Conservation (phyloP, 2,113 vertebrate species). For the Thunnus maccoyii region DNA sequence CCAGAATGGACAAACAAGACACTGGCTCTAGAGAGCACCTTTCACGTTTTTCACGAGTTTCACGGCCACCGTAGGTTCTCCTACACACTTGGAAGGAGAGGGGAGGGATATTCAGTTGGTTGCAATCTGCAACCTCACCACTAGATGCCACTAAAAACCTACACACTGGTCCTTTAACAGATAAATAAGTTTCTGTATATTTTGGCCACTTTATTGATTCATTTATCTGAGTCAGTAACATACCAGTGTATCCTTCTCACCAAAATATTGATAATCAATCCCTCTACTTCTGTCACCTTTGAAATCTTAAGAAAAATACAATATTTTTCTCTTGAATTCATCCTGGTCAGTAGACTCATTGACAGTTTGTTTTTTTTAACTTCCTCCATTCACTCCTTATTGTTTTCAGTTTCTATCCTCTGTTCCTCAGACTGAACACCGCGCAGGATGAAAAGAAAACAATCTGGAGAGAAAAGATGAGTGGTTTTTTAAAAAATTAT, state of each 20-base stretch:
- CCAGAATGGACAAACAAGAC: too few relatives aligned
- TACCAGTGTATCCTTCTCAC: neutral
- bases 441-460: neutral
- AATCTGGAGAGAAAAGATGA: neutral
- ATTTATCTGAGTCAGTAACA: neutral
- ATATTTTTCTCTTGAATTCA: neutral
- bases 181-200: neutral
- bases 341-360: neutral
- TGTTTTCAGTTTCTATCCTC: constrained; percentile 6
- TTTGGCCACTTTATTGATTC: neutral
- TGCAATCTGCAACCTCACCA: too few relatives aligned
- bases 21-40: too few relatives aligned
- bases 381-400: neutral
- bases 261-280: neutral
- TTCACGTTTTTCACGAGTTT: too few relatives aligned
- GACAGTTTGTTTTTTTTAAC: constrained; percentile 30
- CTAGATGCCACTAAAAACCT: too few relatives aligned
- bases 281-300: neutral
- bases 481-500: too few relatives aligned
- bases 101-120: too few relatives aligned
- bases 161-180: neutral
- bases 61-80: too few relatives aligned
- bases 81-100: too few relatives aligned
- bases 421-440: neutral
- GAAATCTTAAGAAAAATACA: constrained; percentile 7